phyloP scores from a whole-genome alignment of 35 echinoderm and acorn worm genomes.

The Heliocidaris erythrogramma region DNA sequence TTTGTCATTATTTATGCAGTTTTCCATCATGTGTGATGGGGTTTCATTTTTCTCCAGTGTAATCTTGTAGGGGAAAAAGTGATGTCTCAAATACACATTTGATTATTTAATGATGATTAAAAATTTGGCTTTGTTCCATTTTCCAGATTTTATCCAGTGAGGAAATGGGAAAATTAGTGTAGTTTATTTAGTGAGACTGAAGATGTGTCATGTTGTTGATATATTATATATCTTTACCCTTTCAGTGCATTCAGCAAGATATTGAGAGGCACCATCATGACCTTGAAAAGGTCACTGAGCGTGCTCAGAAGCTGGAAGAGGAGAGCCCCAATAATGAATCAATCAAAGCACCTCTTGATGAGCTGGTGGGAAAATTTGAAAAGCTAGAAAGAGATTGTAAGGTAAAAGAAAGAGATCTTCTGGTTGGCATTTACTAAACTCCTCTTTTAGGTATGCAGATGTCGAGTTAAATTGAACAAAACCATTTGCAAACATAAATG shows the following conservation, averaged over 20 bases:
- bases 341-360: constrained; percentile 54
- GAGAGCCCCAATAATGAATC: constrained; percentile 57
- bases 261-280: constrained; percentile 53
- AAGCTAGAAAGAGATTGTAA: neutral
- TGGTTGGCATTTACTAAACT: neutral
- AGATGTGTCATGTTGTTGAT: neutral
- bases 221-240: neutral
- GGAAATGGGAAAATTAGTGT: neutral
- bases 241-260: constrained; percentile 64
- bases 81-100: too few relatives aligned
- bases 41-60: neutral
- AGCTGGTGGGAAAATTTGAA: constrained; percentile 30
- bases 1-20: neutral
- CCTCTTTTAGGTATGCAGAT: neutral
- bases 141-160: neutral
- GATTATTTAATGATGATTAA: too few relatives aligned
- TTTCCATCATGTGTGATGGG: neutral
- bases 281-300: constrained; percentile 52
- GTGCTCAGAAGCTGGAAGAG: constrained; percentile 66
- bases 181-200: neutral
- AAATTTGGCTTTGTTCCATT: neutral
- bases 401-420: neutral
- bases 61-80: neutral
- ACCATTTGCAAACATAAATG: neutral
- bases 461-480: neutral